phyloP scores from a whole-genome alignment of 2,888 invertebrate genomes.

The Cheilosia vulpina region DNA sequence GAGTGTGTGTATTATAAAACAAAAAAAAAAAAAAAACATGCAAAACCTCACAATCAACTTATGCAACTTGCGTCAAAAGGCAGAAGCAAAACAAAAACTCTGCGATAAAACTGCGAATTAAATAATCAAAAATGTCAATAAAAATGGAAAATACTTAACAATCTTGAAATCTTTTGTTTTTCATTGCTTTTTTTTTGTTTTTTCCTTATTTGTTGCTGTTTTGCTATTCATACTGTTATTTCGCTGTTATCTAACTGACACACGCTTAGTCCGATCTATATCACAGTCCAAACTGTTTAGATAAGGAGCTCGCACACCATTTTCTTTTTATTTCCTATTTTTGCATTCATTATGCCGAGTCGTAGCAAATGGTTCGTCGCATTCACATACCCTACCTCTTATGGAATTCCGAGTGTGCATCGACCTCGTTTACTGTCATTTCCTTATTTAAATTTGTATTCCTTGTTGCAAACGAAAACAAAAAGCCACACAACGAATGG shows the following conservation, averaged over 20 bases:
- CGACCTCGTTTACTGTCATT: constrained; percentile 31
- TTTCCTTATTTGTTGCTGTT: background rate
- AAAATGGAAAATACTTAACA: constrained; percentile 27
- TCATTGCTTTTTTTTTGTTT: background rate
- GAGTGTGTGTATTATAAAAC: background rate
- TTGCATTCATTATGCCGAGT: constrained; percentile 29
- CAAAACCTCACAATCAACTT: constrained; percentile 10
- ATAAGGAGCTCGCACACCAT: constrained; percentile 8
- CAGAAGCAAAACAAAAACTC: too few relatives aligned
- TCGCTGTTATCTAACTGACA: constrained; percentile 28
- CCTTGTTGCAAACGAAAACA: background rate
- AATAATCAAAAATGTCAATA: constrained; percentile 38
- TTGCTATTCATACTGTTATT: constrained; percentile 10
- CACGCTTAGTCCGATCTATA: constrained; percentile 9
- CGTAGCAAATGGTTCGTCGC: constrained; percentile 13
- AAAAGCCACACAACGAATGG: constrained; percentile 3
- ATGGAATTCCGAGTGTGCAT: constrained; percentile 51
- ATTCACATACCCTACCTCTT: constrained; percentile 16
- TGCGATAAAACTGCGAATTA: constrained; percentile 34
- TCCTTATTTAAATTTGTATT: constrained; percentile 24
- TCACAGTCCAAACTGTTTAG: constrained; percentile 12
- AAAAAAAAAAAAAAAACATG: too few relatives aligned
- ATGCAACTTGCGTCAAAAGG: constrained; percentile 9
- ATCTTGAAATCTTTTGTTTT: constrained; percentile 20
- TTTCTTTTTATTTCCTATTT: constrained; percentile 5